Base-by-base conservation (phyloP, 2,797 vertebrate species). In the Aplochiton taeniatus region DNA sequence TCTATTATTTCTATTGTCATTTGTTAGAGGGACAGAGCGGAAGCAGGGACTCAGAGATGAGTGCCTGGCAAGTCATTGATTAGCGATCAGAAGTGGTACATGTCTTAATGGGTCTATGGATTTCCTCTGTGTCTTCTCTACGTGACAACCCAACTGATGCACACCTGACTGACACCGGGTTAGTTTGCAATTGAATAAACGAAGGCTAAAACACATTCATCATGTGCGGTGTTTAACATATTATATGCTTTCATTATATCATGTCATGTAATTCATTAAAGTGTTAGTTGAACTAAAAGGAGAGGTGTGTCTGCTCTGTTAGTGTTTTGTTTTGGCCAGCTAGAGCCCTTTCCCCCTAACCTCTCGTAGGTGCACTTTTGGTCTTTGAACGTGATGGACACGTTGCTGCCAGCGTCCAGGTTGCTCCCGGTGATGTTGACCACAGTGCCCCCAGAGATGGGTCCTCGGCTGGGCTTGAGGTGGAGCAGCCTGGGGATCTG, bases 341-440 rank as follows among this genome's bases (percentile, higher is more conserved):
- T 54, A 58, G 68, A 55, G 71, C 80, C 66, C 10, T 14, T 49
- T 17, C 0, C 49, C 64, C 14, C 19, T 19, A 18, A 98, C 98
- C 94, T 95, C 89, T 96, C 93, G 88, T 94, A 97, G 72, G 95
- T 93, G 82, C 98, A 99, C 0, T 94, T 96, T 60, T 98, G 95
- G 68, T 93, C 87, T 67, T 96, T 97, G 19, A 99, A 96, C 84
- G 93, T 94, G 80, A 99, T 92, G 0, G 95, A 94, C 82, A 98
- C 97, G 0, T 95, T 95, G 90, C 98, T 99, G 66, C 98, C 98
- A 0, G 97, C 95, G 0, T 97, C 96, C 70, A 99, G 92, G 87
- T 99, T 96, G 87, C 93, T 96, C 68, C 98, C 98, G 0, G 93
- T 96, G 82, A 99, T 98, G 63, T 96, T 98, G 85, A 99, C 95